These are phyloP conservation scores for Pluvialis apricaria DNA, from an alignment of 2,113 vertebrate species.

Conservation along the genomic window DNA sequence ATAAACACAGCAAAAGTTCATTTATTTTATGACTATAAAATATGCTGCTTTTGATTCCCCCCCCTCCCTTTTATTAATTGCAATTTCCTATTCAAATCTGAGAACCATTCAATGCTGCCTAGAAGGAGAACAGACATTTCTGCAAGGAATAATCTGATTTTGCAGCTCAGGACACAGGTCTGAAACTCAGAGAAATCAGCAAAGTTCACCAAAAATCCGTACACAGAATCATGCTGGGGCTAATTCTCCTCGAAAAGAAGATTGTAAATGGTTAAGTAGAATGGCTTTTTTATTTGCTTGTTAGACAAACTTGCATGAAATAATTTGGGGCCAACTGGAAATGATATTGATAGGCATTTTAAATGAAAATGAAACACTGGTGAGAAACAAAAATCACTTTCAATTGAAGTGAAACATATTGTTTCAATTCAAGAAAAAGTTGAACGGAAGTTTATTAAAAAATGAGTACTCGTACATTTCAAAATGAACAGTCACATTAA, in stretches of 20 bases:
- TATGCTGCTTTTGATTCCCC: not conserved
- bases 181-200: not conserved
- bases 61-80: not conserved
- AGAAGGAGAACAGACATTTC: not conserved
- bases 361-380: not conserved
- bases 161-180: not conserved
- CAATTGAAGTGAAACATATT: not conserved
- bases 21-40: constrained; percentile 15
- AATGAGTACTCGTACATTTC: not conserved
- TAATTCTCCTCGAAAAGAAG: not conserved
- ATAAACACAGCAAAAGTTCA: not conserved
- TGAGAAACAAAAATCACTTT: not conserved
- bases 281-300: not conserved
- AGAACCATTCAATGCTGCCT: not conserved
- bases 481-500: not conserved
- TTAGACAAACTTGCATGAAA: not conserved
- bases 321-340: not conserved
- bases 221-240: not conserved
- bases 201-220: not conserved
- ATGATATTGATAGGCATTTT: not conserved
- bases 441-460: not conserved
- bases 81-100: not conserved
- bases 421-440: not conserved
- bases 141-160: not conserved
- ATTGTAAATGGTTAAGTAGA: not conserved